Evolutionary conservation across 2,113 vertebrate genomes (phyloP).

Genomic region (Peucedramus taeniatus): DNA sequence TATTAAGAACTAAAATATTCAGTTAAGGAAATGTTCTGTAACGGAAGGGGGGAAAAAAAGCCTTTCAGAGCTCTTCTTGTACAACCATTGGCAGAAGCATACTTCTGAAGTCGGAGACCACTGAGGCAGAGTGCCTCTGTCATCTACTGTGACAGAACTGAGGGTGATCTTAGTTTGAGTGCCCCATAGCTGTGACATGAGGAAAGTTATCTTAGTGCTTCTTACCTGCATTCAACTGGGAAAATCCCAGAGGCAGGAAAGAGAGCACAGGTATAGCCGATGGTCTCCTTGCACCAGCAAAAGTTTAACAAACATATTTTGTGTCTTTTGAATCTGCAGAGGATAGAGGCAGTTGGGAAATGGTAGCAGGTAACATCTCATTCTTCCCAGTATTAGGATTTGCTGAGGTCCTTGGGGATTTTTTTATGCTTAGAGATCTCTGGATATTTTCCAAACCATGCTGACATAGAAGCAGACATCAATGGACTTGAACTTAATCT

Average conservation of each 20-base stretch:
- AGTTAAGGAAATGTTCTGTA: background rate
- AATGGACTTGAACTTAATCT: background rate
- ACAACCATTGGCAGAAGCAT: background rate
- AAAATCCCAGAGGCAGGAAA: background rate
- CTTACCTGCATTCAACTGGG: background rate
- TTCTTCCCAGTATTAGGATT: background rate
- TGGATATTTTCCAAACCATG: background rate
- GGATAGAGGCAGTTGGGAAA: background rate
- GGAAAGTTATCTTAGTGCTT: background rate
- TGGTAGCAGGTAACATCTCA: background rate
- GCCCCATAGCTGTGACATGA: background rate
- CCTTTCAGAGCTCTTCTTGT: background rate
- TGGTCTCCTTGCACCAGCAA: background rate
- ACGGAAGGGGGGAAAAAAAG: accelerated
- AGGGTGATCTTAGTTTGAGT: background rate
- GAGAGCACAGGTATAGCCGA: background rate
- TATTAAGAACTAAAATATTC: background rate
- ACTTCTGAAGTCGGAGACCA: background rate
- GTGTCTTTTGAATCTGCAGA: background rate
- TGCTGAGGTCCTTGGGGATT: background rate
- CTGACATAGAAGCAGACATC: background rate
- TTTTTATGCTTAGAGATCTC: background rate
- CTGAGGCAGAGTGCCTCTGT: background rate
- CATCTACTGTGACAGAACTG: background rate
- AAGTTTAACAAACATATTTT: background rate